Base-by-base conservation (phyloP, 2,888 invertebrate species). In the Nomada flava region DNA sequence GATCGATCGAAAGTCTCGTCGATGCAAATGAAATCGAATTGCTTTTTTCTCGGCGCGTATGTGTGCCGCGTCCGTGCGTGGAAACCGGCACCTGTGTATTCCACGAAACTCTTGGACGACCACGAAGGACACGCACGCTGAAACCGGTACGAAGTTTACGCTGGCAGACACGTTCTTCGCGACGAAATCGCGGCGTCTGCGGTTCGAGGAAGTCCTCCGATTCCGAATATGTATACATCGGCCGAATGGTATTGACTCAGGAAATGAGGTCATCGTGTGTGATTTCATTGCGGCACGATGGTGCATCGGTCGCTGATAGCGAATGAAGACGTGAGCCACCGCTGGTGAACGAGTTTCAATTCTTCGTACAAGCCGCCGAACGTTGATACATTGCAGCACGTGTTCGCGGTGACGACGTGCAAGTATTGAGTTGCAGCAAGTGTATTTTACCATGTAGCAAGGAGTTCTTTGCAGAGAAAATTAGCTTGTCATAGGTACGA, bases 201-300 rank as follows among this genome's bases (percentile, higher is more conserved):
- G 77, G 63, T 86, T 86, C 85, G 80, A 47, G 83, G 85, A 86
- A 86, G 70, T 29, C 29, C 55, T 26, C 53, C 82, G 78, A 86
- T 80, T 77, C 78, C 62, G 76, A 73, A 71, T 63, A 53, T 53
- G 20, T 20, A 53, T 36, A 70, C 74, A 79, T 77, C 59, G 81
- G 42, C 29, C 72, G 78, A 68, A 84, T 67, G 60, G 78, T 81
- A 87, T 87, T 87, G 87, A 83, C 84, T 87, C 87, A 87, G 86
- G 76, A 81, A 85, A 86, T 87, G 87, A 87, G 87, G 83, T 87
- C 87, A 87, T 74, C 82, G 69, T 18, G 59, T 64, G 78, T 86
- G 87, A 86, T 86, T 86, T 87, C 86, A 86, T 87, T 87, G 82
- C 74, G 71, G 73, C 77, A 68, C 55, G 75, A 68, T 59, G 76